Evolutionary conservation across 2,888 invertebrate genomes (phyloP), one percentile per base, ranked within the genome.

Genomic region (Beris chalybata): DNA sequence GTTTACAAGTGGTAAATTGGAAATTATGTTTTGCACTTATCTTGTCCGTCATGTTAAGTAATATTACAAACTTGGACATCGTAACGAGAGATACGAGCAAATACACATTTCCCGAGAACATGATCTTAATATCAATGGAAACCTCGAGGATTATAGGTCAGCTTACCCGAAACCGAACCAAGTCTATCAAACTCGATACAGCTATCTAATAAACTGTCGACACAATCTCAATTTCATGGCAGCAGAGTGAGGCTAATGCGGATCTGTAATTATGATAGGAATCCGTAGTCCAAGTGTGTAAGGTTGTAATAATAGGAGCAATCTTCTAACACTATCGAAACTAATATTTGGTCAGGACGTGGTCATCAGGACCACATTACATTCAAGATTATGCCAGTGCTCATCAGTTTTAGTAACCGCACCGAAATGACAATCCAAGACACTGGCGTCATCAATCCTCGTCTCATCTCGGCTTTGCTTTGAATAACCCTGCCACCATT

Each of bases 281-380:
- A 61, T 61, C 61, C 38, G 52, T 3, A 22, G 38, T 9, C 38
- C 9, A 52, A 61, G 32, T 61, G 61, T 61, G 22, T 22, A 22
- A n/a, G 22, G 22, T 22, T 22, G 22, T 22, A 22, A 22, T 22
- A 22, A n/a, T n/a, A 22, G 32, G 61, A 38, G 38, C 50, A 61
- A 61, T 50, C 61, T 50, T 61, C 61, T 61, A 50, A 59, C 32
- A 52, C 61, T 38, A 61, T 61, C 61, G 43, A 12, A 50, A 52
- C 61, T 61, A 61, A 61, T 61, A 52, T 61, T 61, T 61, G 61
- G 61, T 50, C 52, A 50, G 61, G 61, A 52, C 52, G 61, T 38
- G 61, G 61, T 43, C 61, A 50, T 2, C 52, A 29, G n/a, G 11
- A 11, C 15, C 59, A 4, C n/a, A 59, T 32, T 15, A 50, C 32